Percentiles rank a stretch among this genome's conserved stretches.
phyloP scores from a whole-genome alignment of 2,888 invertebrate genomes.

The Rhingia campestris region DNA sequence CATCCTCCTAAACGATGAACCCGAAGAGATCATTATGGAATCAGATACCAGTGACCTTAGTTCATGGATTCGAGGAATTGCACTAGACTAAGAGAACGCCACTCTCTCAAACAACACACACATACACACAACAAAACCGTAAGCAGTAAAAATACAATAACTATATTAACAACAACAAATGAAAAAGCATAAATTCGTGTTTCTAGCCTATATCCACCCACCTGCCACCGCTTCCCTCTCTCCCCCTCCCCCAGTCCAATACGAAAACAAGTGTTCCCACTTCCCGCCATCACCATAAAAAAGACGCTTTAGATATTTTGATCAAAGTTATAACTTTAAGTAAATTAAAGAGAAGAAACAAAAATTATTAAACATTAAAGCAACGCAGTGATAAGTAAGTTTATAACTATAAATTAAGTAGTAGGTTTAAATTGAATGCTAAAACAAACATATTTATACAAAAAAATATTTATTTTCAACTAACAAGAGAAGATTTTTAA shows the following conservation, averaged over 20 bases:
- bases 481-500: constrained; percentile 24
- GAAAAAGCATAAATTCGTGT: constrained; percentile 20
- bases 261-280: neutral
- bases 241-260: neutral
- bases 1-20: constrained; percentile 86
- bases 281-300: constrained; percentile 35
- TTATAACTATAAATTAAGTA: constrained; percentile 59
- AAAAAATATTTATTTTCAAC: constrained; percentile 59
- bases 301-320: constrained; percentile 57
- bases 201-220: constrained; percentile 41
- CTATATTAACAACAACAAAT: constrained; percentile 9
- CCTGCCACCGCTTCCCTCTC: neutral
- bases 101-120: neutral
- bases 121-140: constrained; percentile 29
- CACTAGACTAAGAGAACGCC: constrained; percentile 85
- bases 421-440: constrained; percentile 41
- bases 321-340: constrained; percentile 27
- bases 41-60: constrained; percentile 92
- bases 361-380: constrained; percentile 51
- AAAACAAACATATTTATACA: constrained; percentile 40
- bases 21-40: constrained; percentile 87
- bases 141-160: constrained; percentile 44
- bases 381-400: constrained; percentile 72
- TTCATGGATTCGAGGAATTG: constrained; percentile 94
- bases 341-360: constrained; percentile 15